These are phyloP conservation scores for Nycticorax nycticorax DNA, from an alignment of 2,113 vertebrate genomes.

Conservation along the genomic window DNA sequence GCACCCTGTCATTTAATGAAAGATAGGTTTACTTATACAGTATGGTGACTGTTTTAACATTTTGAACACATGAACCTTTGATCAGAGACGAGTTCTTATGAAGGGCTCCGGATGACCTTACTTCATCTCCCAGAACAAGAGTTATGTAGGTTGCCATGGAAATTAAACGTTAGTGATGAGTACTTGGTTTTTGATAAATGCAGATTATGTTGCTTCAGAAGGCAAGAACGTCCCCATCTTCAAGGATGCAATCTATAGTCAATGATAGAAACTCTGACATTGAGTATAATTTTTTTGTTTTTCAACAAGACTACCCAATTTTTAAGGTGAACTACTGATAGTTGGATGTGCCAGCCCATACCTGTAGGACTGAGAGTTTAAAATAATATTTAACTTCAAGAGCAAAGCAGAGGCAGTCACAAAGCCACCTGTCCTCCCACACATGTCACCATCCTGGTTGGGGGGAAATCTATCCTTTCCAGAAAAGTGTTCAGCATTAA, in stretches of 20 bases:
- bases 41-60: not conserved
- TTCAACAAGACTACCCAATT: not conserved
- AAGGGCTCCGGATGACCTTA: not conserved
- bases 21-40: not conserved
- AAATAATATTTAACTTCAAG: not conserved
- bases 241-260: not conserved
- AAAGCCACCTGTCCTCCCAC: not conserved
- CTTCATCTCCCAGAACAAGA: not conserved
- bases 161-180: not conserved
- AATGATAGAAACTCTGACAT: not conserved
- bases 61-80: not conserved
- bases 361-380: not conserved
- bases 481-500: not conserved
- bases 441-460: not conserved
- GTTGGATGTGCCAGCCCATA: not conserved
- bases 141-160: not conserved
- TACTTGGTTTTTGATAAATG: not conserved
- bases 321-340: not conserved
- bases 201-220: not conserved
- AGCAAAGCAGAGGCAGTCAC: not conserved
- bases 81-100: not conserved
- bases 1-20: conserved; percentile 1
- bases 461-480: not conserved
- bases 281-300: not conserved
- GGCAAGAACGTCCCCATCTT: not conserved